Evolutionary conservation across 2,113 vertebrate genomes (phyloP), one percentile per base, ranked within the genome.

Genomic region (Limnothrissa miodon): DNA sequence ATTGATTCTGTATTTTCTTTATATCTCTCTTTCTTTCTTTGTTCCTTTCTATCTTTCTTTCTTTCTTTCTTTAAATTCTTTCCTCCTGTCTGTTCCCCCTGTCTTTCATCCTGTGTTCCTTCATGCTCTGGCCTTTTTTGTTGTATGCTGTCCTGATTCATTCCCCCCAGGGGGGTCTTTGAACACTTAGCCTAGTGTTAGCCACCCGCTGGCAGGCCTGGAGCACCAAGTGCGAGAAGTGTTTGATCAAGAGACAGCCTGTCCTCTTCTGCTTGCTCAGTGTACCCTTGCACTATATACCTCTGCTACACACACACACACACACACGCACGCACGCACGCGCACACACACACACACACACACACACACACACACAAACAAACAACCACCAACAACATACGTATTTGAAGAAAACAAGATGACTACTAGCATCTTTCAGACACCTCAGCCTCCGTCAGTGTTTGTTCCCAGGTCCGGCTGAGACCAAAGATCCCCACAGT

Each of bases 131-230:
- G 29, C 29, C 66, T 36, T 74, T 74, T 74, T 74, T 36, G 25
- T 74, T 74, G 29, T 74, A 1, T 74, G 66, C 66, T 1, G 25
- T 36, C 29, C 66, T 36, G 33, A 74, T 74, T 33, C 66, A 74
- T 74, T 33, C 33, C 29, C 33, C 66, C 66, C 33, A 74, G 66
- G 66, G 59, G 33, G 33, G 66, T 74, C 66, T 74, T 74, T 74
- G 66, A 74, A 74, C 66, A 74, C 33, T 74, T 74, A 74, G 66
- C 66, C 33, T 36, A 5, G 66, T 13, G 66, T 74, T 33, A 29
- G 29, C 66, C 66, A 74, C 66, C 66, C 29, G 66, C 29, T 74
- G 66, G 25, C 33, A 74, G 66, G 25, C 29, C 29, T 29, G 15
- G 66, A 4, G 15, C 33, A 36, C 66, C 33, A 29, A 4, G 23